These are phyloP conservation scores for Ophion ellenae DNA, from an alignment of 2,888 invertebrate genomes.

Conservation along the genomic window DNA sequence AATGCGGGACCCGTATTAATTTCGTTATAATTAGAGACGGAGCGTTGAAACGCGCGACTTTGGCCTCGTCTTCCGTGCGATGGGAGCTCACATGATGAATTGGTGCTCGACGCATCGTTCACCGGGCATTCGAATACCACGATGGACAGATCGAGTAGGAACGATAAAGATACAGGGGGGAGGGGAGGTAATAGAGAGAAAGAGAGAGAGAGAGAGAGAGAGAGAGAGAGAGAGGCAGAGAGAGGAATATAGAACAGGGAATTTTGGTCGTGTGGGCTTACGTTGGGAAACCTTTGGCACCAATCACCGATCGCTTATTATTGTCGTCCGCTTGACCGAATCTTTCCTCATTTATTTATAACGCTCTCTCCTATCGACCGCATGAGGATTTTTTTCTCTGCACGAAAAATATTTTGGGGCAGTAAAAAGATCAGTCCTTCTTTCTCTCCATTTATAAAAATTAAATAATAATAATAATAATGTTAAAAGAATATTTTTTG, in stretches of 20 bases:
- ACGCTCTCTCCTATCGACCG: slow-evolving; percentile 33
- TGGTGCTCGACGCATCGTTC: slow-evolving; percentile 62
- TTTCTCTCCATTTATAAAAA: too few relatives aligned
- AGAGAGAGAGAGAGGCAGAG: slow-evolving; percentile 43
- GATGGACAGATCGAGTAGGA: slow-evolving; percentile 31
- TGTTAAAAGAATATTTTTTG: too few relatives aligned
- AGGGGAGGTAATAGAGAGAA: slow-evolving; percentile 5
- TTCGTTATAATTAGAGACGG: slow-evolving; percentile 75
- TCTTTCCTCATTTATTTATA: slow-evolving; percentile 66
- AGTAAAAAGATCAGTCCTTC: too few relatives aligned
- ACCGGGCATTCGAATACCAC: slow-evolving; percentile 38
- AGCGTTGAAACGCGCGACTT: slow-evolving; percentile 41
- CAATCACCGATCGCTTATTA: slow-evolving; percentile 65
- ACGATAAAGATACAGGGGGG: slow-evolving; percentile 36
- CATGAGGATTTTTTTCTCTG: slow-evolving; percentile 25
- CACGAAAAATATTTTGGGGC: too few relatives aligned
- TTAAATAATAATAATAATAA: too few relatives aligned
- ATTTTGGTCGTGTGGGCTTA: slow-evolving; percentile 45
- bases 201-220: slow-evolving; percentile 33
- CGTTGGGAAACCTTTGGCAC: slow-evolving; percentile 70
- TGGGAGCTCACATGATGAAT: slow-evolving; percentile 48
- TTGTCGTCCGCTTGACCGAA: slow-evolving; percentile 66
- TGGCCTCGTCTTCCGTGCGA: slow-evolving; percentile 61
- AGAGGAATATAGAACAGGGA: slow-evolving; percentile 37
- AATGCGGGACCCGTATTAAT: slow-evolving; percentile 69